A percentile compares a stretch with the other conserved stretches of the same genome.
Evolutionary conservation across 2,888 invertebrate species (phyloP).

Genomic region (Metellina segmentata): DNA sequence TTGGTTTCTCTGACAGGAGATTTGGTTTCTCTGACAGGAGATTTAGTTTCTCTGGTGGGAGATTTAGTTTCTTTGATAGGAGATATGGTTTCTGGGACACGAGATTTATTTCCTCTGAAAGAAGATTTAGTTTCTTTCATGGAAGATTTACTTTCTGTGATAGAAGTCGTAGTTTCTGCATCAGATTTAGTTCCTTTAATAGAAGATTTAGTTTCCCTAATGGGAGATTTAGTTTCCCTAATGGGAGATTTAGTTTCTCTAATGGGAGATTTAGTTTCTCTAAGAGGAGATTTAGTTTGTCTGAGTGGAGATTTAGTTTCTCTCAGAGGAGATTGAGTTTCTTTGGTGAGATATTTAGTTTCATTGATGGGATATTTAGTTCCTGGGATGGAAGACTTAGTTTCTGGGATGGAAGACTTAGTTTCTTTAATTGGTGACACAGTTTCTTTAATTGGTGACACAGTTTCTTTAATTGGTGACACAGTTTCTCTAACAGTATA

Average conservation of each 20-base stretch:
- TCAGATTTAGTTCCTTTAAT: neutral
- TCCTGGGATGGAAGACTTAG: neutral
- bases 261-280: neutral
- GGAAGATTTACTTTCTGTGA: neutral
- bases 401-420: neutral
- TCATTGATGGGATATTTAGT: constrained; percentile 8
- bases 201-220: constrained; percentile 13
- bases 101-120: neutral
- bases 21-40: neutral
- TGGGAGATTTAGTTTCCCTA: neutral
- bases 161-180: neutral
- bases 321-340: no score
- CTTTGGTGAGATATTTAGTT: neutral
- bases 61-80: neutral
- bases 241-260: neutral
- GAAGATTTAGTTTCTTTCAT: neutral
- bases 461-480: neutral
- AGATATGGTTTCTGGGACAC: neutral
- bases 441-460: neutral
- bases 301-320: neutral
- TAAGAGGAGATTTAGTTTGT: constrained; percentile 1
- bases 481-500: neutral
- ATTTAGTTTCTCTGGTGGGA: neutral
- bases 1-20: neutral
- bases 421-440: neutral